Percentiles rank a stretch among this genome's conserved stretches.
Evolutionary conservation across 1,140 invertebrate genomes (phyloP).

Genomic region (Daktulosphaira vitifoliae): DNA sequence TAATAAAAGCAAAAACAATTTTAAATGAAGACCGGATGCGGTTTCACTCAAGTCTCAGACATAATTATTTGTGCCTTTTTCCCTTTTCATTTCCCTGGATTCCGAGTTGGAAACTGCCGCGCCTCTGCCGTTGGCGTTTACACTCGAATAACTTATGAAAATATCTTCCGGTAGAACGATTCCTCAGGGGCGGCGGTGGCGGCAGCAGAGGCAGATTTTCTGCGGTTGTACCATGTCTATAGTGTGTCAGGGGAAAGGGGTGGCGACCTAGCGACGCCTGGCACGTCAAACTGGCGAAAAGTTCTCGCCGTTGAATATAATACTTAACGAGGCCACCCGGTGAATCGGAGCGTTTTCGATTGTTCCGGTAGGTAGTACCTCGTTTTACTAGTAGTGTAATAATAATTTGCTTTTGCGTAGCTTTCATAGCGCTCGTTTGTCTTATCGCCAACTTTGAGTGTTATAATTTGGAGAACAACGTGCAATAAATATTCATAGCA

Average conservation of each 20-base stretch:
- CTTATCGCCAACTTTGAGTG: too few relatives aligned
- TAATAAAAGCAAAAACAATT: too few relatives aligned
- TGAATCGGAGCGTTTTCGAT: constrained; percentile 11
- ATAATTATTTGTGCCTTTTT: too few relatives aligned
- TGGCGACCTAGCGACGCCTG: constrained; percentile 24
- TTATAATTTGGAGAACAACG: too few relatives aligned
- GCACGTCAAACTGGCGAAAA: constrained; percentile 26
- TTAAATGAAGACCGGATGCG: too few relatives aligned
- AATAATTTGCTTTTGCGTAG: too few relatives aligned
- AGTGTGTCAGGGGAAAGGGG: neutral
- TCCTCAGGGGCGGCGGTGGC: neutral
- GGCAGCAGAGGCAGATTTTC: neutral
- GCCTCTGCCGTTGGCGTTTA: constrained; percentile 12
- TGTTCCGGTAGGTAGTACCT: too few relatives aligned
- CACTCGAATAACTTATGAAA: constrained; percentile 28
- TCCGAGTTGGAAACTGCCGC: neutral
- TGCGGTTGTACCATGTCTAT: neutral
- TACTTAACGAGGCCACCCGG: constrained; percentile 1
- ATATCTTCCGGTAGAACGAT: constrained; percentile 27
- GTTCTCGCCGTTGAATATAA: constrained; percentile 24
- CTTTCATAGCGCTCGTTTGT: too few relatives aligned
- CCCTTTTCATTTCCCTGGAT: too few relatives aligned
- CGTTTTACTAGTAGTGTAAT: too few relatives aligned
- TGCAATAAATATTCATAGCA: too few relatives aligned
- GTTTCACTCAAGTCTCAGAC: too few relatives aligned